phyloP scores from a whole-genome alignment of 1,140 invertebrate genomes.

The Gryon sp. region DNA sequence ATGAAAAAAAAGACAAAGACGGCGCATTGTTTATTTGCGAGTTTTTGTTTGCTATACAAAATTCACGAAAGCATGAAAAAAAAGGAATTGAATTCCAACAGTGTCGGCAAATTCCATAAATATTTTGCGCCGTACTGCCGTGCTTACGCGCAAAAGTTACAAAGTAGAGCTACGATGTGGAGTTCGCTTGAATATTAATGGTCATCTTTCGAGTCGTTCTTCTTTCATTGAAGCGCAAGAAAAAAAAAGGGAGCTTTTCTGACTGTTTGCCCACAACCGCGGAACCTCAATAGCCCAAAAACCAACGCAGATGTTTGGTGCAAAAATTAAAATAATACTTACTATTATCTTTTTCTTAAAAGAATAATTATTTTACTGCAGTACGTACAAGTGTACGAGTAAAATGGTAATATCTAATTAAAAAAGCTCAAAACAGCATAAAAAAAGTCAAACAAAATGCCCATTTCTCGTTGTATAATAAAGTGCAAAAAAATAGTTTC shows the following conservation, averaged over 20 bases:
- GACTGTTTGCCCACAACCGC: slow-evolving; percentile 25
- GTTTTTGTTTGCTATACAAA: slow-evolving; percentile 7
- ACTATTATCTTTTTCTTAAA: neutral
- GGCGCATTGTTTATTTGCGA: slow-evolving; percentile 13
- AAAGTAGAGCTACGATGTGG: slow-evolving; percentile 37
- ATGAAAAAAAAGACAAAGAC: neutral
- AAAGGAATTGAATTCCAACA: slow-evolving; percentile 31
- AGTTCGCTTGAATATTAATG: slow-evolving; percentile 64
- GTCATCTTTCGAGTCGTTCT: slow-evolving; percentile 56
- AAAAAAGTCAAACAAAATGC: too few relatives aligned
- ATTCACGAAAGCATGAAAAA: slow-evolving; percentile 7
- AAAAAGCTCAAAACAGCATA: too few relatives aligned
- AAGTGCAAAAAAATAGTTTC: too few relatives aligned
- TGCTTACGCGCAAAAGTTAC: slow-evolving; percentile 22
- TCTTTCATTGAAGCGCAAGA: slow-evolving; percentile 46
- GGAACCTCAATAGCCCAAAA: slow-evolving; percentile 2
- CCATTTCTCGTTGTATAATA: too few relatives aligned
- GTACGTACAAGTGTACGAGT: too few relatives aligned
- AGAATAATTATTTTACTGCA: too few relatives aligned
- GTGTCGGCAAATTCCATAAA: slow-evolving; percentile 34
- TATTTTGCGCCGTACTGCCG: slow-evolving; percentile 21
- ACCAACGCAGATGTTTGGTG: neutral
- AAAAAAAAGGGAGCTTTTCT: slow-evolving; percentile 46
- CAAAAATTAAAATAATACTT: slow-evolving; percentile 12
- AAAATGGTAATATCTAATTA: too few relatives aligned